Evolutionary conservation across 1,140 invertebrate genomes (phyloP), one percentile per base, ranked within the genome.

Genomic region (Aradophagus sp.): DNA sequence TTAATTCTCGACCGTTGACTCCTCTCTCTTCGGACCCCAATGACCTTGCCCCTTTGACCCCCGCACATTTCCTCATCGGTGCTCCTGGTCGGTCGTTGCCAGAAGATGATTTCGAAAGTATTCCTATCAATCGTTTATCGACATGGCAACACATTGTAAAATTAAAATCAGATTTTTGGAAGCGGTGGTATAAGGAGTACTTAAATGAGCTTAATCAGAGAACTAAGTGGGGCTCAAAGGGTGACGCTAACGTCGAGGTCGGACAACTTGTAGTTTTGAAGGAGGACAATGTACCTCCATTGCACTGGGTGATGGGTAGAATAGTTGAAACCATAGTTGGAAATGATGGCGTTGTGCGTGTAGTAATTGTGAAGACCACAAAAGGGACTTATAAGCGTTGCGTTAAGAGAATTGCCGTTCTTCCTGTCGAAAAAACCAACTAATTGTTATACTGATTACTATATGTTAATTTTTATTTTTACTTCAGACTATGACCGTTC

Each of bases 1-100:
- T 81, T 0, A 83, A 80, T 53, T 75, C 67, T 0, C 32, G 80
- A n/a, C 76, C 78, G 5, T 35, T 81, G 8, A 45, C 26, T 15
- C 44, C 50, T 2, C n/a, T 80, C 1, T 73, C 74, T 2, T 29
- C 62, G 0, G 73, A 77, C 52, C 75, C 77, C 12, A 34, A 63
- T 10, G 72, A 78, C n/a, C 23, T 68, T 2, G 17, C 34, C 1
- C 23, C 50, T 6, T 42, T 81, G 0, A 78, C 67, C 26, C 75
- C 73, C 1, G 69, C 48, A 26, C 73, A 78, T 48, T 73, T 80
- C 66, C 41, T 77, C 6, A 76, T 78, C 7, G 70, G 76, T 12
- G 6, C 14, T 7, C 29, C 56, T 12, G 10, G 76, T 0, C 6
- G 23, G 8, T 12, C 35, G 1, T 1, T 73, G 7, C 55, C 70